Base-by-base conservation (phyloP, 2,888 invertebrate species). In the Micoletzkya japonica region DNA sequence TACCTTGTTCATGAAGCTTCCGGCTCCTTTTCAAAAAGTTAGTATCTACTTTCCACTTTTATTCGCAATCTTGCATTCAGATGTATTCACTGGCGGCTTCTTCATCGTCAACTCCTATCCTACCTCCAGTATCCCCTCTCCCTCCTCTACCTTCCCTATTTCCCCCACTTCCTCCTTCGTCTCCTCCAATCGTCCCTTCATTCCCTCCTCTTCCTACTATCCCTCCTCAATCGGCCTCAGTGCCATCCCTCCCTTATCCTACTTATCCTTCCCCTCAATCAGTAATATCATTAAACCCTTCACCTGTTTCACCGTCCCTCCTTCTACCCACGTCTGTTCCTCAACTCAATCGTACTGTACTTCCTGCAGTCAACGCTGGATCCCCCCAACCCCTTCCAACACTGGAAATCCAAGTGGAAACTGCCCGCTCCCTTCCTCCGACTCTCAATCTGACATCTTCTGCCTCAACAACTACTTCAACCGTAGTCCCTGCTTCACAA, bases 111-210 rank as follows among this genome's bases (percentile, higher is more conserved):
- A n/a, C n/a, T n/a, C n/a, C n/a, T n/a, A n/a, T n/a, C n/a, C n/a
- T n/a, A n/a, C n/a, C n/a, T n/a, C n/a, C n/a, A n/a, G n/a, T n/a
- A n/a, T n/a, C n/a, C n/a, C n/a, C n/a, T n/a, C n/a, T n/a, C n/a
- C n/a, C n/a, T n/a, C n/a, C n/a, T n/a, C n/a, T n/a, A n/a, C n/a
- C n/a, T n/a, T n/a, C n/a, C n/a, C n/a, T n/a, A n/a, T n/a, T n/a
- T n/a, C 34, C 44, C 49, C n/a, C 61, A 39, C 14, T 37, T 36
- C 39, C 37, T 59, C 59, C 39, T 24, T 36, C 59, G 36, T 4
- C 37, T 54, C n/a, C n/a, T 54, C 54, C n/a, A n/a, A 24, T 32
- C 24, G 26, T 37, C 37, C 24, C 36, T 34, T 26, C 36, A 20
- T 2, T 37, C 28, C 49, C 59, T 36, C 59, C 24, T 59, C 17